Base-by-base conservation (phyloP, 2,888 invertebrate species). In the Scelioninae gen. 2 region DNA sequence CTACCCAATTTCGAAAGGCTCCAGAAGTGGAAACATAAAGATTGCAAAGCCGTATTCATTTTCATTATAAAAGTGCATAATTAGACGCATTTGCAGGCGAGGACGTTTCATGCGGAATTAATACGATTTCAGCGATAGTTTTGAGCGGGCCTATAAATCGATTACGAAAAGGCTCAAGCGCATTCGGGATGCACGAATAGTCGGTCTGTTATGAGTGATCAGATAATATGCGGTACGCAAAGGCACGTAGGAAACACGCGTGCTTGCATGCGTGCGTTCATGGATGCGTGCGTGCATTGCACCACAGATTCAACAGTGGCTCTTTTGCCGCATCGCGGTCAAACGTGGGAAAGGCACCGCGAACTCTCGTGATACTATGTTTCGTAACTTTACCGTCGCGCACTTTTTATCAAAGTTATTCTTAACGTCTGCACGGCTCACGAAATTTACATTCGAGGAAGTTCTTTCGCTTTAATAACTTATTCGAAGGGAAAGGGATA, bases 141-240 rank as follows among this genome's bases (percentile, higher is more conserved):
- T 28, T 28, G 16, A 15, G 11, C 10, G 10, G 25, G 9, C 25
- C 43, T 50, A 50, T 60, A 37, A 69, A 55, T 69, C 50, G 65
- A 58, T 52, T 52, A 52, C 43, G 31, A 46, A 65, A 65, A 43
- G 25, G 57, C 72, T 70, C n/a, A 69, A 73, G 50, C 61, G 48
- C 64, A 71, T 41, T 79, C 70, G 73, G 64, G 71, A 81, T 79
- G 76, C 78, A 76, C 65, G 76, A 64, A 75, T 71, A 65, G 58
- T 52, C 50, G 46, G 63, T 71, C 77, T 79, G 80, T 82, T 82
- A 79, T 77, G 79, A 79, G 76, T 78, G 79, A 81, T 81, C 81
- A 79, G 80, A 82, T 81, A 81, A 78, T 78, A 67, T 76, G 41
- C 67, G 25, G 61, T 70, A 75, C 75, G 75, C 74, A 60, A 58